Evolutionary conservation across 1,140 invertebrate genomes (phyloP).

Genomic region (Papilio glaucus): DNA sequence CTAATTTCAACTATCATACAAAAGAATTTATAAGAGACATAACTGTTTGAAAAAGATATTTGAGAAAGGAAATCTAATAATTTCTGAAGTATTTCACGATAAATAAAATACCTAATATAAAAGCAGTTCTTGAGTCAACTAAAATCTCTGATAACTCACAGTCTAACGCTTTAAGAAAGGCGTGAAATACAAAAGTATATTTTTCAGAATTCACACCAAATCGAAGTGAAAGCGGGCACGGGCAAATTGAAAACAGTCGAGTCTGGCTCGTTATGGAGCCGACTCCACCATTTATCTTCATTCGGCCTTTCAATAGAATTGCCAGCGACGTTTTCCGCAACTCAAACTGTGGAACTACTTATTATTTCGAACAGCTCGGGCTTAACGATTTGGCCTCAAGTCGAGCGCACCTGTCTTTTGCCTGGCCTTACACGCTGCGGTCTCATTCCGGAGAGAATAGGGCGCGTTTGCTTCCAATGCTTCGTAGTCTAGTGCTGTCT

Average conservation of each 20-base stretch:
- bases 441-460: conserved; percentile 27
- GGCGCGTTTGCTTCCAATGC: not conserved
- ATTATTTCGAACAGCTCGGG: conserved; percentile 77
- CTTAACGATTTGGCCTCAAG: conserved; percentile 73
- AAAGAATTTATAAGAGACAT: too few relatives aligned
- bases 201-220: conserved; percentile 71
- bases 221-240: conserved; percentile 61
- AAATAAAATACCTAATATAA: not conserved
- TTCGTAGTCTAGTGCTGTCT: not conserved
- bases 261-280: conserved; percentile 75
- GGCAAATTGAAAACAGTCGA: conserved; percentile 80
- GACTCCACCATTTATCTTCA: conserved; percentile 79
- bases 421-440: conserved; percentile 3
- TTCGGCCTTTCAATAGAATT: conserved; percentile 80
- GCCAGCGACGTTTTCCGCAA: conserved; percentile 77
- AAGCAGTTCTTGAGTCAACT: not conserved
- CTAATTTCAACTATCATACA: too few relatives aligned
- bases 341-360: conserved; percentile 75
- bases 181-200: conserved; percentile 58
- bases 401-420: conserved; percentile 63
- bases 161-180: conserved; percentile 35
- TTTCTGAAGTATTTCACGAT: not conserved
- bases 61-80: too few relatives aligned
- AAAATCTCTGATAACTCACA: conserved; percentile 30
- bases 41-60: too few relatives aligned